Conservation (phyloP, 2,888 invertebrate genomes). For the Cataglyphis cursor region DNA sequence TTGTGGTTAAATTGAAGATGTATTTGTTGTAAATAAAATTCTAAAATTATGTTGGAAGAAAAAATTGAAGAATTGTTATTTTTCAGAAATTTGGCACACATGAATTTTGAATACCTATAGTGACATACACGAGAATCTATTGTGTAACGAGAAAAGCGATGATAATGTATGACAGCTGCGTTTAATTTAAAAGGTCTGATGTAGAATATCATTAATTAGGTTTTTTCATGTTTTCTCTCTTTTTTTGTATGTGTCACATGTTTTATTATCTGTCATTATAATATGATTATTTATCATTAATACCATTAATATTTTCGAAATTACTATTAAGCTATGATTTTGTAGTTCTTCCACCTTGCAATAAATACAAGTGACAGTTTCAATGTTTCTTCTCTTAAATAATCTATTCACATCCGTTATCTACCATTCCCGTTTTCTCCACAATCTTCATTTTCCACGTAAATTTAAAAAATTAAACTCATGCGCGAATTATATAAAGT, state of each 20-base stretch:
- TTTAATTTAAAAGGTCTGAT: conserved; percentile 18
- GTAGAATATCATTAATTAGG: conserved; percentile 23
- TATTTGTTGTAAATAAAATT: background rate
- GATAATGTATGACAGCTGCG: conserved; percentile 24
- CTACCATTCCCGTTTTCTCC: background rate
- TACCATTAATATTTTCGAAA: background rate
- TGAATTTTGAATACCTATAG: background rate
- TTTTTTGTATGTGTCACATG: background rate
- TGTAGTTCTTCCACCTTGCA: background rate
- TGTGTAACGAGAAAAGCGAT: conserved; percentile 3
- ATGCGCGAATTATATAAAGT: background rate
- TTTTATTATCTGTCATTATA: background rate
- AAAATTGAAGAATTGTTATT: background rate
- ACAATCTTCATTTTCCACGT: background rate
- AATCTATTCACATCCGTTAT: background rate
- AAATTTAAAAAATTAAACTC: background rate
- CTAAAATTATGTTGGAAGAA: background rate
- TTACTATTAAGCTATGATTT: background rate
- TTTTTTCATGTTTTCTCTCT: background rate
- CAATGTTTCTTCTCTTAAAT: background rate
- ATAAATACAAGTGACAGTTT: conserved; percentile 7
- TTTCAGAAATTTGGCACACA: background rate
- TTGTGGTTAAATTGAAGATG: no score
- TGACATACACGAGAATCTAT: background rate
- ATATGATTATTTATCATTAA: background rate